Evolutionary conservation across 2,888 invertebrate genomes (phyloP).

Genomic region (Cantharis flavilabris): DNA sequence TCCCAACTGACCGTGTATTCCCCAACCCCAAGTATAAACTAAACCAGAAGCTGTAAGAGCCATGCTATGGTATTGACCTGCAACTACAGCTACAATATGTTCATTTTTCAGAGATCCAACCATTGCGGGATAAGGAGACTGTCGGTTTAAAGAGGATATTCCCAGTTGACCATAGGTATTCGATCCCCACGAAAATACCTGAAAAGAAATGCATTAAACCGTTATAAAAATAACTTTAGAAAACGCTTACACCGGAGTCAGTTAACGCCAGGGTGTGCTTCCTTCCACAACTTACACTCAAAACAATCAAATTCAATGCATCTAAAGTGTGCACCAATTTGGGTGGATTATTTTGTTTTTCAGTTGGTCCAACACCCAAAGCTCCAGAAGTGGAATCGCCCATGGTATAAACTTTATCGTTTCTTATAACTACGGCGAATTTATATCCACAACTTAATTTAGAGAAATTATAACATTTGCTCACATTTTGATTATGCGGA

Average conservation of each 20-base stretch:
- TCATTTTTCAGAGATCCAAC: slow-evolving; percentile 54
- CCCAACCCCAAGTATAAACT: slow-evolving; percentile 95
- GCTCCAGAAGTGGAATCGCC: slow-evolving; percentile 62
- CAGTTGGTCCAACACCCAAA: slow-evolving; percentile 61
- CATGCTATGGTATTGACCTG: slow-evolving; percentile 90
- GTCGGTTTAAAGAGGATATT: slow-evolving; percentile 63
- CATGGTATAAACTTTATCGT: slow-evolving; percentile 67
- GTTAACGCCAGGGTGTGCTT: slow-evolving; percentile 86
- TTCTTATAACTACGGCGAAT: slow-evolving; percentile 65
- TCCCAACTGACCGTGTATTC: slow-evolving; percentile 91
- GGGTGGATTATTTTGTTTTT: slow-evolving; percentile 59
- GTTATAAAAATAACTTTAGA: neutral
- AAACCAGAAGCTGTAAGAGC: slow-evolving; percentile 78
- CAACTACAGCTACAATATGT: slow-evolving; percentile 70
- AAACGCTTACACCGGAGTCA: slow-evolving; percentile 78
- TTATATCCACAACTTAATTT: slow-evolving; percentile 64
- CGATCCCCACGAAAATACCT: slow-evolving; percentile 81
- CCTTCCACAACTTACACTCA: slow-evolving; percentile 84
- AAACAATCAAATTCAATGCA: slow-evolving; percentile 67
- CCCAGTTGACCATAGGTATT: slow-evolving; percentile 87
- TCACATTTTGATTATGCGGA: slow-evolving; percentile 36
- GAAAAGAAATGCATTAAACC: neutral
- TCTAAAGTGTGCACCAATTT: slow-evolving; percentile 61
- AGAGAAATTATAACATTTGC: slow-evolving; percentile 53
- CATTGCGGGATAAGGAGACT: slow-evolving; percentile 69